Conservation (phyloP, 2,888 invertebrate genomes). For the Torymus tubicola region DNA sequence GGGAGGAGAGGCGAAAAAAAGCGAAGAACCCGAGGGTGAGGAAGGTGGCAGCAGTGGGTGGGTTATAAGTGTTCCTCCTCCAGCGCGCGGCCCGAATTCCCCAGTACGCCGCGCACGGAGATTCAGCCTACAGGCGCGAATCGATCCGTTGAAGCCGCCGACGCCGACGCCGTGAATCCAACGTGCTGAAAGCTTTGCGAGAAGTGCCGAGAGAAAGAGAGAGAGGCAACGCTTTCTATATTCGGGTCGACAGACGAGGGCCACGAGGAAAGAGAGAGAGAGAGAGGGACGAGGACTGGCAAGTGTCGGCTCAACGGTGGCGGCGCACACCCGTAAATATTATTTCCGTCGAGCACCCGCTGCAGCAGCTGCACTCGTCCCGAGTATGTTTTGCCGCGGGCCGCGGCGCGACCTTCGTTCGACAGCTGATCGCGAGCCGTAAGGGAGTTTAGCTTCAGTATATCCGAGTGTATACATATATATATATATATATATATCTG, state of each 20-base stretch:
- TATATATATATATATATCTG: no score
- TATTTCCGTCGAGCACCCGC: conserved; percentile 27
- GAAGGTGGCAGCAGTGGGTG: no score
- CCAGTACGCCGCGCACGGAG: not conserved
- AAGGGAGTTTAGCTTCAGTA: no score
- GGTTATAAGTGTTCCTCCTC: conserved; percentile 27
- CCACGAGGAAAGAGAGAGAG: no score
- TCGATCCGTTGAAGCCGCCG: conserved; percentile 34
- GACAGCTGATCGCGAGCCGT: no score
- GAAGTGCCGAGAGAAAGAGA: not conserved
- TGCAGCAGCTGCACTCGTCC: no score
- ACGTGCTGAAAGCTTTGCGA: conserved; percentile 16
- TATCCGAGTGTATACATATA: no score
- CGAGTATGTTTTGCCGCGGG: no score
- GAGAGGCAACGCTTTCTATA: conserved; percentile 32
- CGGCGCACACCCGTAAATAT: conserved; percentile 29
- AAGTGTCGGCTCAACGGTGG: conserved; percentile 10
- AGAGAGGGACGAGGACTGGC: conserved; percentile 10
- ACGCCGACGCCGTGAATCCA: conserved; percentile 23
- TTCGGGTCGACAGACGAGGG: conserved; percentile 30
- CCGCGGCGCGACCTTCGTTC: no score
- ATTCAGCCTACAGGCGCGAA: conserved; percentile 28
- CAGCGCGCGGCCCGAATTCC: conserved; percentile 18
- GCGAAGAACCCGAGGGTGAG: not conserved
- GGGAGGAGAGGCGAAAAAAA: conserved; percentile 10